Conservation (phyloP, 2,113 vertebrate species). For the Telmatochromis bifrenatus region DNA sequence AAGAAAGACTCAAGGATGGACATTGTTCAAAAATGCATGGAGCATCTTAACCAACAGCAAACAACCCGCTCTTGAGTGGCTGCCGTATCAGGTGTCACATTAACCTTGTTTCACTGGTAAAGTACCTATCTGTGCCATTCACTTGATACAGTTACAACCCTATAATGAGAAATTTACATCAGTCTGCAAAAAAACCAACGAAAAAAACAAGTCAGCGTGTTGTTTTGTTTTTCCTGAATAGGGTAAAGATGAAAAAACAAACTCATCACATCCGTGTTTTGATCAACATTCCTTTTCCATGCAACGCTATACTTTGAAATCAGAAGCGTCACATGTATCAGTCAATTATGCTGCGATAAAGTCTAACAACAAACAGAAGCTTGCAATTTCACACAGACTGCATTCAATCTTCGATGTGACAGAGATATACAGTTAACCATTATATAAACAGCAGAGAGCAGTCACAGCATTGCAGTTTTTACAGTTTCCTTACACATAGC, state of each 20-base stretch:
- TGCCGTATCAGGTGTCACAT: not conserved
- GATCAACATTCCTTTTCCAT: not conserved
- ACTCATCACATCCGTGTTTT: not conserved
- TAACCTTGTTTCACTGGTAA: not conserved
- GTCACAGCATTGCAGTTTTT: not conserved
- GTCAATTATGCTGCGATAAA: not conserved
- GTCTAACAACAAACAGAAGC: not conserved
- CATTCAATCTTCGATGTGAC: not conserved
- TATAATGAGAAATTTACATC: not conserved
- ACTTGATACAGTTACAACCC: not conserved
- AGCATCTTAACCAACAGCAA: not conserved
- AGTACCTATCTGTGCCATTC: not conserved
- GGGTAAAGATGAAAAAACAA: not conserved
- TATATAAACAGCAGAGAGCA: not conserved
- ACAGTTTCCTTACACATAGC: constrained; percentile 25
- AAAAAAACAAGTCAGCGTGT: not conserved
- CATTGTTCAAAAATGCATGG: not conserved
- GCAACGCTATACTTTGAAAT: not conserved
- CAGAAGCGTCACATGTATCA: not conserved
- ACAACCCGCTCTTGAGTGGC: not conserved
- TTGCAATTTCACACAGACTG: not conserved
- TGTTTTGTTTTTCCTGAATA: not conserved
- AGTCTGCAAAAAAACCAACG: accelerated
- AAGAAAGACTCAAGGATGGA: not conserved
- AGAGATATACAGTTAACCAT: not conserved